Percentiles rank a stretch among this genome's conserved stretches.
phyloP scores from a whole-genome alignment of 2,113 vertebrate genomes.

The Salvelinus namaycush region DNA sequence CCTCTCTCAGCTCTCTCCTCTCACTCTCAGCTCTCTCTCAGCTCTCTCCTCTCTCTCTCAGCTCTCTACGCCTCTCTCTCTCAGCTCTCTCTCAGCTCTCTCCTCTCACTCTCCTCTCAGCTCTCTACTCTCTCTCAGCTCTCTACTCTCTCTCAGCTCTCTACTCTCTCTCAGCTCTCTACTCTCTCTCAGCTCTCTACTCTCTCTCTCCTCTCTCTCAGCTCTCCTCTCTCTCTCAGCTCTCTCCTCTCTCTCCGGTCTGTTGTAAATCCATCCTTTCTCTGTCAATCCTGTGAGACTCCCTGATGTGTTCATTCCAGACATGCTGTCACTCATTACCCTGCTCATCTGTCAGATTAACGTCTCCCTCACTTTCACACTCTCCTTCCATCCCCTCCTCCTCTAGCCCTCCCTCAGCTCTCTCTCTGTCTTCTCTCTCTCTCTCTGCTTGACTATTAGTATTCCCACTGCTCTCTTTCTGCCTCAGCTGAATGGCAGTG shows the following conservation, averaged over 20 bases:
- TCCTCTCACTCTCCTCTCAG: too few relatives aligned
- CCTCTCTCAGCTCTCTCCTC: not conserved
- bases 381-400: not conserved
- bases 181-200: not conserved
- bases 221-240: not conserved
- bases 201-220: not conserved
- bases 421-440: not conserved
- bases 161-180: slow-evolving; percentile 11
- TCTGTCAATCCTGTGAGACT: slow-evolving; percentile 31
- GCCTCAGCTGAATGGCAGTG: not conserved
- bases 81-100: not conserved
- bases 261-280: slow-evolving; percentile 13
- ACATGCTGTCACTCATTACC: slow-evolving; percentile 54
- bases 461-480: not conserved
- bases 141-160: not conserved
- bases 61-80: not conserved
- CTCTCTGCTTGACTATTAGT: not conserved
- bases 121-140: not conserved
- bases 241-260: not conserved
- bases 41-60: not conserved
- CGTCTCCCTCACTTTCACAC: slow-evolving; percentile 11
- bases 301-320: slow-evolving; percentile 46
- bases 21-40: slow-evolving; percentile 16
- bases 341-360: slow-evolving; percentile 47
- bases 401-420: not conserved